Percentiles rank a stretch among this genome's conserved stretches.
phyloP scores from a whole-genome alignment of 1,140 invertebrate species.

The Chionoecetes opilio region DNA sequence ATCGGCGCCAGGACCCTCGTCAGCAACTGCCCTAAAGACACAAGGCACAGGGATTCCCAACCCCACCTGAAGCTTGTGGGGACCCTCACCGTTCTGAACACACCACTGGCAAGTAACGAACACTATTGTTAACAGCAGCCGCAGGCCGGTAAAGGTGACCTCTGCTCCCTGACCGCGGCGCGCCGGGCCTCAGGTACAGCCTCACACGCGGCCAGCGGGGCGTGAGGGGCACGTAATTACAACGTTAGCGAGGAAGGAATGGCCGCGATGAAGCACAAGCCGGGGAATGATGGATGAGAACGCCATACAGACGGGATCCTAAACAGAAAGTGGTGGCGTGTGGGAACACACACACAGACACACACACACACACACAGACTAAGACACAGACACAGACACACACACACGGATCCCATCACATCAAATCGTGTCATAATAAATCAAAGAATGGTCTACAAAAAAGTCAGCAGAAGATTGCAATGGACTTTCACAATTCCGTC shows the following conservation, averaged over 20 bases:
- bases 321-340: neutral
- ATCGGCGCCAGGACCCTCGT: neutral
- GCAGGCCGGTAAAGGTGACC: constrained; percentile 4
- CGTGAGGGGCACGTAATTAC: constrained; percentile 13
- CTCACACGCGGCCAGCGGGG: constrained; percentile 21
- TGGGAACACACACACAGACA: constrained; percentile 43
- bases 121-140: constrained; percentile 27
- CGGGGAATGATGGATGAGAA: constrained; percentile 6
- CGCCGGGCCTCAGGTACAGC: constrained; percentile 13
- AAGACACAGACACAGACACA: constrained; percentile 14
- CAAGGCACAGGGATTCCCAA: neutral
- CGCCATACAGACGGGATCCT: neutral
- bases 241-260: neutral
- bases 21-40: neutral
- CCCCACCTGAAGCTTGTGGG: neutral
- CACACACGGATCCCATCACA: neutral
- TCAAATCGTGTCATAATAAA: neutral
- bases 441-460: neutral
- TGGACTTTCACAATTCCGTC: too few relatives aligned
- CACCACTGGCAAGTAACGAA: constrained; percentile 6
- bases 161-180: constrained; percentile 12
- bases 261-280: neutral
- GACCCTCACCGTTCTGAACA: neutral
- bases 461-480: too few relatives aligned
- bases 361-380: constrained; percentile 54